Base-by-base conservation (phyloP, 2,888 invertebrate genomes). In the Hydraecia micacea region DNA sequence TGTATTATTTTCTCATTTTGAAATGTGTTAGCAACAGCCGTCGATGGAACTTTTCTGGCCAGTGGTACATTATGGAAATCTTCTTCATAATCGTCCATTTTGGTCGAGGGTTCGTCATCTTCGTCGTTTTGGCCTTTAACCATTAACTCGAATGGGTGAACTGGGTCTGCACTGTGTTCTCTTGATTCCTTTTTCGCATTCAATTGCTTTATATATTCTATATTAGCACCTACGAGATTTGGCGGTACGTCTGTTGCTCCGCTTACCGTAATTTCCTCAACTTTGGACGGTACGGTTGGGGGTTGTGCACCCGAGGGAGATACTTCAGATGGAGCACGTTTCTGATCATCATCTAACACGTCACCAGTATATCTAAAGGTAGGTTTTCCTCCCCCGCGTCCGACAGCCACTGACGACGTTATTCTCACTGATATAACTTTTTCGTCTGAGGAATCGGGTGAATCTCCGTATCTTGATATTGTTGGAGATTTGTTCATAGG, bases 381-480 rank as follows among this genome's bases (percentile, higher is more conserved):
- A 65, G 90, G 83, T 86, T 93, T 95, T 32, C 88, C 88, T 87
- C 91, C 93, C 13, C 97, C 96, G 75, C 97, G 96, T 5, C 97
- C 97, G 9, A 97, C 96, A 74, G 97, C 97, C 28, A 97, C 97
- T 13, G 97, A 97, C 15, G 97, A 97, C 11, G 97, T 97, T 77
- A 97, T 97, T 90, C 97, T 96, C 66, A 97, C 97, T 60, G 96
- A 96, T 91, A 97, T 97, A 46, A 97, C 95, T 92, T 95, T 93
- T 93, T 97, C 93, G 90, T 97, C 86, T 90, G 94, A 81, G 69
- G 89, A 75, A 46, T 89, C 88, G 32, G 89, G 75, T 81, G 86
- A 80, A 77, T 90, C 90, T 77, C 89, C 91, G 75, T 90, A 90
- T 83, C 91, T 93, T 90, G 92, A 89, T 91, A 88, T 86, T 79